Evolutionary conservation across 2,888 invertebrate species (phyloP).

Genomic region (Lobophora halterata): DNA sequence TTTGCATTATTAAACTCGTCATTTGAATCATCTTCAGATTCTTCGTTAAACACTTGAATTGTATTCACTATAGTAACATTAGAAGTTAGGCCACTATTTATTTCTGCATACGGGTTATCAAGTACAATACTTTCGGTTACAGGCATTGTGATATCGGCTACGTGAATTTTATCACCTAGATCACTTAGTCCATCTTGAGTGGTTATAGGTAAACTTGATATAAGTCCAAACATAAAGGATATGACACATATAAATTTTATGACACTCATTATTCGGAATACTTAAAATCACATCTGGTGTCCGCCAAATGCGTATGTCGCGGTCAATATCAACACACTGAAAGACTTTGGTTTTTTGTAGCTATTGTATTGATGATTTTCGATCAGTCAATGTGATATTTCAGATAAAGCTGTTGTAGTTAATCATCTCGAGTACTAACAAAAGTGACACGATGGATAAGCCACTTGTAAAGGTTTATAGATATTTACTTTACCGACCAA

Average conservation of each 20-base stretch:
- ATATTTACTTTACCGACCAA: too few species aligned
- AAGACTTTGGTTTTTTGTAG: background rate
- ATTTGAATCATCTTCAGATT: background rate
- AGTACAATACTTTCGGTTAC: too few species aligned
- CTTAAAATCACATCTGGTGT: slow-evolving; percentile 3
- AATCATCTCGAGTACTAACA: too few species aligned
- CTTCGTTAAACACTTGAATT: slow-evolving; percentile 1
- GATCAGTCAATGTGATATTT: too few species aligned
- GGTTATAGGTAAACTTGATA: slow-evolving; percentile 2
- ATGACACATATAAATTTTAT: background rate
- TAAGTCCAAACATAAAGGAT: background rate
- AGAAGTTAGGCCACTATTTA: too few species aligned
- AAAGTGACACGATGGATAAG: too few species aligned
- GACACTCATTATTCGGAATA: slow-evolving; percentile 3
- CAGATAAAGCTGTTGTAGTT: too few species aligned
- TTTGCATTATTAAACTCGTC: background rate
- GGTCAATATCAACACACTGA: slow-evolving; percentile 14
- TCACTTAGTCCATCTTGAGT: background rate
- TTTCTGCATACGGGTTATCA: too few species aligned
- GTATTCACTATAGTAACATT: background rate
- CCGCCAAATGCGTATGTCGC: slow-evolving; percentile 8
- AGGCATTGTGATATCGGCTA: too few species aligned
- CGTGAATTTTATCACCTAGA: background rate
- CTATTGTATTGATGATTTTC: too few species aligned
- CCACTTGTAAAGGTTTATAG: too few species aligned